Percentiles rank a stretch among this genome's conserved stretches.
These are phyloP conservation scores for Saiga tatarica DNA, from an alignment of 2,113 vertebrate genomes.

Conservation along the genomic window DNA sequence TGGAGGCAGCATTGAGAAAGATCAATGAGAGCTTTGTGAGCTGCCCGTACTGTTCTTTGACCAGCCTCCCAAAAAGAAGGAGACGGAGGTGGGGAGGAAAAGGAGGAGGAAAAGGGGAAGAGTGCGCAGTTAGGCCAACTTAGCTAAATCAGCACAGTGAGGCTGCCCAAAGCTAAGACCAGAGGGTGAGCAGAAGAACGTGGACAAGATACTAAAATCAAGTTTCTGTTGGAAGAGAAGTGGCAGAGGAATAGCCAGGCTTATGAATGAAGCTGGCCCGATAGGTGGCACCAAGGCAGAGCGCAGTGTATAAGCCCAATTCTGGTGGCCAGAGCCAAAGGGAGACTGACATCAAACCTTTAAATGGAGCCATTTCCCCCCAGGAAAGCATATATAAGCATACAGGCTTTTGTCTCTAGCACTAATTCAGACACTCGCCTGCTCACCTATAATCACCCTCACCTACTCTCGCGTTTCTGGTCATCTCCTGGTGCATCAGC, in stretches of 20 bases:
- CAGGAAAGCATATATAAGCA: background rate
- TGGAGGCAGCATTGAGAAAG: background rate
- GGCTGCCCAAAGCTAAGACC: background rate
- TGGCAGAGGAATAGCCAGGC: background rate
- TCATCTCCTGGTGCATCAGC: background rate
- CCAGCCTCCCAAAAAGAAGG: background rate
- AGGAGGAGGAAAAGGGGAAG: background rate
- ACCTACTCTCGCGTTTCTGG: background rate
- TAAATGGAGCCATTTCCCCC: background rate
- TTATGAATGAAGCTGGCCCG: background rate
- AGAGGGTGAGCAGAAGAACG: background rate
- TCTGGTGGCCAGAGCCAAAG: background rate
- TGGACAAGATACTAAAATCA: background rate
- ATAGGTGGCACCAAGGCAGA: background rate
- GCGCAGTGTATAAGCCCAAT: rapidly evolving
- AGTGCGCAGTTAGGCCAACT: background rate
- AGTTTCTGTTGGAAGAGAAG: background rate
- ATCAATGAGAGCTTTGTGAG: background rate
- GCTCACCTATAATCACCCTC: background rate
- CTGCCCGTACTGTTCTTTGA: background rate
- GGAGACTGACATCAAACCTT: background rate
- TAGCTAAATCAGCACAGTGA: background rate
- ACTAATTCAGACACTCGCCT: background rate
- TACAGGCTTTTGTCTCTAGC: background rate
- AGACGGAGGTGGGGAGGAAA: rapidly evolving